Percentiles rank a stretch among this genome's conserved stretches.
Evolutionary conservation across 2,113 vertebrate genomes (phyloP).

Genomic region (Notothenia rossii): DNA sequence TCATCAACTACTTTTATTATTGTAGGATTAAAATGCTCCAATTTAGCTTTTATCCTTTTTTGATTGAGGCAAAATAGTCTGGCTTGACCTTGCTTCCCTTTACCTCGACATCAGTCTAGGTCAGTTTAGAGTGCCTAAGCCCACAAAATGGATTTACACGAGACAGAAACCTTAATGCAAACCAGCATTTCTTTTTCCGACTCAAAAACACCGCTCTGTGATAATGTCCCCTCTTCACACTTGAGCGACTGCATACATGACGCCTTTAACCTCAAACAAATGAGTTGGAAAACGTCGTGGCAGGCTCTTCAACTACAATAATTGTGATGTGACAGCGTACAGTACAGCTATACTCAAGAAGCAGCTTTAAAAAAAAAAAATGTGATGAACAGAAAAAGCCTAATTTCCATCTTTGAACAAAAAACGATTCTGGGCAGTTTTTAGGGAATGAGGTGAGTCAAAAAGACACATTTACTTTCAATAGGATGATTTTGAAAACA

Average conservation of each 20-base stretch:
- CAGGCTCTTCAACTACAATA: conserved; percentile 34
- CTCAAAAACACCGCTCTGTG: conserved; percentile 30
- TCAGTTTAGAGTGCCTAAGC: conserved; percentile 77
- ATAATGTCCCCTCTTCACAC: conserved; percentile 31
- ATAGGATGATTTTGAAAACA: conserved; percentile 37
- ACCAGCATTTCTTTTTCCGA: conserved; percentile 64
- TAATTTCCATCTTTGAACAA: conserved; percentile 1
- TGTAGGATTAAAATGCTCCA: conserved; percentile 12
- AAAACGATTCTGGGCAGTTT: conserved; percentile 21
- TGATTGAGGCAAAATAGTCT: conserved; percentile 48
- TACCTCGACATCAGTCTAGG: conserved; percentile 21
- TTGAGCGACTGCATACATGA: conserved; percentile 21
- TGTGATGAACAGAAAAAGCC: conserved; percentile 1
- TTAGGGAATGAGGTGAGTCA: conserved; percentile 16
- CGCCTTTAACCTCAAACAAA: conserved; percentile 15
- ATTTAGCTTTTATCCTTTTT: conserved; percentile 8
- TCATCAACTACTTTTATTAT: conserved; percentile 31
- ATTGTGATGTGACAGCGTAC: conserved; percentile 35
- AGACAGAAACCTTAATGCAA: conserved; percentile 87
- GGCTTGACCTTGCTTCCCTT: conserved; percentile 25
- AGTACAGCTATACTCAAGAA: conserved; percentile 34
- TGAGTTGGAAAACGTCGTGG: not conserved
- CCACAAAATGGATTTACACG: conserved; percentile 69
- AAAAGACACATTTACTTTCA: conserved; percentile 42
- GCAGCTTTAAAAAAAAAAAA: conserved; percentile 5